Percentiles rank a stretch among this genome's conserved stretches.
Conservation (phyloP, 2,888 invertebrate species). For the Tetragnatha montana region DNA sequence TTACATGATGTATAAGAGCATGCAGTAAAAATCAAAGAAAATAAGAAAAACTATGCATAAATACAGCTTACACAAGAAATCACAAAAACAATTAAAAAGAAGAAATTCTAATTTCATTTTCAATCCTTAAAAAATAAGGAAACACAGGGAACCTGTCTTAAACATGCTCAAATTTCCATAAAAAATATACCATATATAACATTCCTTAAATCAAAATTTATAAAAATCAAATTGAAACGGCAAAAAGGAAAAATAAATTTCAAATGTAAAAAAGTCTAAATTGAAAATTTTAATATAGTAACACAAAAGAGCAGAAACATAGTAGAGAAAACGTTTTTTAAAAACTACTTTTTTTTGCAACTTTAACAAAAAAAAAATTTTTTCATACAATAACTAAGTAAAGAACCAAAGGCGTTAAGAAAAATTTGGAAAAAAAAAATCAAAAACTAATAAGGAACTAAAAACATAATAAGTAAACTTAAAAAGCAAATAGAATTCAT, state of each 20-base stretch:
- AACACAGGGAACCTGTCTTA: not conserved
- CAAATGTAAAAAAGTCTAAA: not conserved
- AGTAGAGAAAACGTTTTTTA: not conserved
- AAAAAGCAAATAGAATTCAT: slow-evolving; percentile 11
- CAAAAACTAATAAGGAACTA: not conserved
- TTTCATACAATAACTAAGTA: not conserved
- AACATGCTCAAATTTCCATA: slow-evolving; percentile 10
- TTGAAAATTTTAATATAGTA: not conserved
- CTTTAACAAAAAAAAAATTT: not conserved
- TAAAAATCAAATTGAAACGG: not conserved
- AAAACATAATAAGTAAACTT: not conserved
- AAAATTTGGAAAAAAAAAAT: not conserved
- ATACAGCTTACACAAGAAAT: not conserved
- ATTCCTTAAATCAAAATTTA: not conserved
- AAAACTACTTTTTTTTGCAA: not conserved
- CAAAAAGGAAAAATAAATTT: not conserved
- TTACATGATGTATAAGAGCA: slow-evolving; percentile 17
- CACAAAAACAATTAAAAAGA: not conserved
- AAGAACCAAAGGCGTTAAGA: not conserved
- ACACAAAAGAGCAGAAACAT: not conserved
- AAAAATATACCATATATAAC: not conserved
- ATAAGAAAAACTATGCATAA: not conserved
- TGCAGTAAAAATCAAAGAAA: slow-evolving; percentile 26
- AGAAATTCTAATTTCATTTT: not conserved
- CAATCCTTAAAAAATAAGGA: not conserved